Percentiles rank a stretch among this genome's conserved stretches.
Evolutionary conservation across 1,140 invertebrate species (phyloP).

Genomic region (Drosophila punjabiensis): DNA sequence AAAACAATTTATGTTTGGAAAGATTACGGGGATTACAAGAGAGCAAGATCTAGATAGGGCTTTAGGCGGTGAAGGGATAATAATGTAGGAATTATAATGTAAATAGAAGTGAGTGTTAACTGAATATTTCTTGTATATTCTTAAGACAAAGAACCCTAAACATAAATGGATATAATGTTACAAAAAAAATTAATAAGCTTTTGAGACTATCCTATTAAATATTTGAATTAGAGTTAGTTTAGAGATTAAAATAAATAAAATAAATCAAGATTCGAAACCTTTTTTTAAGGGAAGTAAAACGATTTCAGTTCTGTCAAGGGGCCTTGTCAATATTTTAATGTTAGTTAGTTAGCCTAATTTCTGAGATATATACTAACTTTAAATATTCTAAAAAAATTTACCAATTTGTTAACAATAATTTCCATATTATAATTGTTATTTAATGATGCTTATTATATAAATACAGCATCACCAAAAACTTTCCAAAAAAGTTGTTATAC

Average conservation of each 20-base stretch:
- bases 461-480: neutral
- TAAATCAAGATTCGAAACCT: neutral
- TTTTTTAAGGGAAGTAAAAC: neutral
- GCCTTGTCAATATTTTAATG: neutral
- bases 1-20: neutral
- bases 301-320: neutral
- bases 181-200: neutral
- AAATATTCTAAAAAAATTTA: no score
- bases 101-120: neutral
- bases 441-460: neutral
- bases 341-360: no score
- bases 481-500: neutral
- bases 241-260: neutral
- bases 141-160: no score
- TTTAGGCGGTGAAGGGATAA: neutral
- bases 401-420: neutral
- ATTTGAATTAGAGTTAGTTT: neutral
- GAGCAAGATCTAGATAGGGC: neutral
- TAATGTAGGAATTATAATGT: no score
- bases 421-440: rapidly evolving
- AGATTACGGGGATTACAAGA: neutral
- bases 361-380: no score
- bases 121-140: neutral
- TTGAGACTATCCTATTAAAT: neutral
- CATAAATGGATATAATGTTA: no score